Conservation (phyloP, 2,888 invertebrate species). For the Acanthacorydalis orientalis region DNA sequence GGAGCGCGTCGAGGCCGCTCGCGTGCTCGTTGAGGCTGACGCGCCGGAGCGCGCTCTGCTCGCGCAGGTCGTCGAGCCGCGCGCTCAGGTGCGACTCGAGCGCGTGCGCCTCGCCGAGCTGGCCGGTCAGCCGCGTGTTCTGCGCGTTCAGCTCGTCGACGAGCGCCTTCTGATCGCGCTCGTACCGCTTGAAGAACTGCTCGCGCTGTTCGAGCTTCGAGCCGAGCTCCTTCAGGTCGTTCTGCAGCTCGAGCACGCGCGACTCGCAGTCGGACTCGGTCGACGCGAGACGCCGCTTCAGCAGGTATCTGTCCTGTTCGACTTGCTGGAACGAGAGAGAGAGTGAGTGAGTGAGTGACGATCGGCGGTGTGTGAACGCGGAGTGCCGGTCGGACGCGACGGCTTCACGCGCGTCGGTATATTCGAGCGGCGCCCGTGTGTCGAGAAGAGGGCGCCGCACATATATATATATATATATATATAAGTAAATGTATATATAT, state of each 20-base stretch:
- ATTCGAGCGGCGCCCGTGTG: too few species aligned
- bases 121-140: slow-evolving; percentile 69
- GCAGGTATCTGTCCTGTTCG: slow-evolving; percentile 83
- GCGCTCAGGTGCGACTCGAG: slow-evolving; percentile 63
- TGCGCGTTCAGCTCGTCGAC: slow-evolving; percentile 77
- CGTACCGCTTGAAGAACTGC: slow-evolving; percentile 41
- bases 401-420: too few species aligned
- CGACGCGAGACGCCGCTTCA: slow-evolving; percentile 69
- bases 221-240: slow-evolving; percentile 68
- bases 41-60: slow-evolving; percentile 67
- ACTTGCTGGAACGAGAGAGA: slow-evolving; percentile 46
- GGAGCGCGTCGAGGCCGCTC: slow-evolving; percentile 70
- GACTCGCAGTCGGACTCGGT: slow-evolving; percentile 81
- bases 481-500: too few species aligned
- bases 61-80: slow-evolving; percentile 66
- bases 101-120: slow-evolving; percentile 68
- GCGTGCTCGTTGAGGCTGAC: slow-evolving; percentile 57
- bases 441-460: too few species aligned
- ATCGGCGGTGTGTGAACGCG: too few species aligned
- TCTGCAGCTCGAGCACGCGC: slow-evolving; percentile 70
- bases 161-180: slow-evolving; percentile 64
- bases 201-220: slow-evolving; percentile 53
- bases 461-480: too few species aligned
- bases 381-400: too few species aligned
- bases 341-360: background rate